Evolutionary conservation across 2,113 vertebrate genomes (phyloP).

Genomic region (Aramus guarauna): DNA sequence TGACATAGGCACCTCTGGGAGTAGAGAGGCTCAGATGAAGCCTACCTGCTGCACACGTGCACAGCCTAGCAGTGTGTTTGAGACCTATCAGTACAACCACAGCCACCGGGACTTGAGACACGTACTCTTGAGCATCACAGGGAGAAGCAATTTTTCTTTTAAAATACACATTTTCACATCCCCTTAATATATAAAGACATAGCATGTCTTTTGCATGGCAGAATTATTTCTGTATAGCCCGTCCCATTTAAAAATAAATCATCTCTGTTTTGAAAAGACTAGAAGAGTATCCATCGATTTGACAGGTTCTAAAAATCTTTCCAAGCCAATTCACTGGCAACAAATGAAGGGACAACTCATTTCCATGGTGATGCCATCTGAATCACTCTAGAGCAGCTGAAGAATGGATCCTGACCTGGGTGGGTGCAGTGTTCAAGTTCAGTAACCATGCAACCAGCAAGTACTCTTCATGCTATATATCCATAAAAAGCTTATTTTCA

Average conservation of each 20-base stretch:
- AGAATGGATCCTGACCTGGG: slow-evolving; percentile 42
- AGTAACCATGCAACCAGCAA: slow-evolving; percentile 43
- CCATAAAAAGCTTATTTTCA: background rate
- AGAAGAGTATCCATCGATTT: slow-evolving; percentile 2
- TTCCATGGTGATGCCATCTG: slow-evolving; percentile 49
- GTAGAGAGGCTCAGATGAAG: background rate
- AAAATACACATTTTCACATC: background rate
- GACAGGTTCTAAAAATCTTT: background rate
- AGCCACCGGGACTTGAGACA: background rate
- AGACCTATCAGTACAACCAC: background rate
- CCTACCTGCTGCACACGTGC: background rate
- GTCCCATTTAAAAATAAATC: slow-evolving; percentile 2
- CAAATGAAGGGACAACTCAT: slow-evolving; percentile 59
- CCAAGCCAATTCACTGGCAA: slow-evolving; percentile 16
- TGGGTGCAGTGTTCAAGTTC: slow-evolving; percentile 25
- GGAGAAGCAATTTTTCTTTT: background rate
- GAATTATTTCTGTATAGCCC: background rate
- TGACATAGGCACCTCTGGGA: background rate
- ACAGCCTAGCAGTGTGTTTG: background rate
- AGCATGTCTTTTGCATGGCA: background rate
- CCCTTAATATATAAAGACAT: background rate
- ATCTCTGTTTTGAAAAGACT: background rate
- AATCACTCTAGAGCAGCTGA: slow-evolving; percentile 36
- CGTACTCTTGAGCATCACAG: background rate
- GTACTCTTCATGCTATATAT: background rate